These are phyloP conservation scores for Nautilus pompilius DNA, from an alignment of 1,140 invertebrate species.

Conservation along the genomic window DNA sequence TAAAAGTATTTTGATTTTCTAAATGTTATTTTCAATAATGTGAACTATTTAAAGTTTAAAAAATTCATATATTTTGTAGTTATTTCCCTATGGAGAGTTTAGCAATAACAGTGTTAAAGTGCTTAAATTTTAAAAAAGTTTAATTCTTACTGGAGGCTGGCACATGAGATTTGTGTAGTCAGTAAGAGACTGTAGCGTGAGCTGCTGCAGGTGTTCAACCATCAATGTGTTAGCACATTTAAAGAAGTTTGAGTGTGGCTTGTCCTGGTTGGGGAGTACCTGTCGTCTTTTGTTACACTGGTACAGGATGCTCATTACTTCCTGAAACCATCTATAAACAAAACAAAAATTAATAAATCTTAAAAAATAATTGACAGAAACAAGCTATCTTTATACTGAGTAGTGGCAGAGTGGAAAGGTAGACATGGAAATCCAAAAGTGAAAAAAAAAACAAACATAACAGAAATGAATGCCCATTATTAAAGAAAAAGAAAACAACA, in stretches of 20 bases:
- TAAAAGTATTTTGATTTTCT: no score
- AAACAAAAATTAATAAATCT: neutral
- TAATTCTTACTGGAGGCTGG: slow-evolving; percentile 72
- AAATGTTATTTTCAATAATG: no score
- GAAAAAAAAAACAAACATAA: slow-evolving; percentile 8
- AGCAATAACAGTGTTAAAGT: no score
- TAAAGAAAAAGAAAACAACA: no score
- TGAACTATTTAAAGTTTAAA: no score
- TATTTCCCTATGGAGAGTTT: no score
- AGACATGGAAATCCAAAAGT: slow-evolving; percentile 2
- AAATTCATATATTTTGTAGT: no score
- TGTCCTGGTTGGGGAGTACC: slow-evolving; percentile 68
- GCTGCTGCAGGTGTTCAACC: slow-evolving; percentile 77
- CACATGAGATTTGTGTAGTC: slow-evolving; percentile 76
- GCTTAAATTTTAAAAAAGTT: no score
- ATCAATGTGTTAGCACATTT: slow-evolving; percentile 81
- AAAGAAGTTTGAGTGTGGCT: slow-evolving; percentile 71
- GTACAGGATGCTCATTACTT: slow-evolving; percentile 61
- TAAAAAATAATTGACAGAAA: slow-evolving; percentile 6
- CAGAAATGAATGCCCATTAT: no score
- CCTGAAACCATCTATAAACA: slow-evolving; percentile 61
- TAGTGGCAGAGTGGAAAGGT: neutral
- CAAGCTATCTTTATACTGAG: no score
- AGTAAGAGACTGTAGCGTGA: slow-evolving; percentile 75
- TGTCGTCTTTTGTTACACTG: slow-evolving; percentile 71